These are phyloP conservation scores for Polyploca ridens DNA, from an alignment of 2,888 invertebrate genomes.

Conservation along the genomic window DNA sequence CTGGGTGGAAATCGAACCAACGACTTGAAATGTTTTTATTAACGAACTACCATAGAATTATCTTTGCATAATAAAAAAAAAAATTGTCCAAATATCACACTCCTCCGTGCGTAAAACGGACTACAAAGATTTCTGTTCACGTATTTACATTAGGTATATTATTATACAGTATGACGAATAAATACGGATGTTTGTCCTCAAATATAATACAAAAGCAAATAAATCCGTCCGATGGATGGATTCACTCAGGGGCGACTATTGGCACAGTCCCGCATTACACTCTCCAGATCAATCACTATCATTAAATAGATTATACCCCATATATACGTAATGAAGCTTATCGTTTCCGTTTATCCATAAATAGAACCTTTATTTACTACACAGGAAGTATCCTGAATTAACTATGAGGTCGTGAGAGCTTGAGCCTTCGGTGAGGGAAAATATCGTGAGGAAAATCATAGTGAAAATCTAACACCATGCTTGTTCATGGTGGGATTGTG, in stretches of 20 bases:
- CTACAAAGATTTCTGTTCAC: no score
- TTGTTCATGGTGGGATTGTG: no score
- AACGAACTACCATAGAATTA: no score
- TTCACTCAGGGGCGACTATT: neutral
- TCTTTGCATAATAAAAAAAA: no score
- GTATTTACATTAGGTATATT: no score
- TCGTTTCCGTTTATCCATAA: slow-evolving; percentile 4
- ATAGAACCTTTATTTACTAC: neutral
- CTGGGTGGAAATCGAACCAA: no score
- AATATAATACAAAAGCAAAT: neutral
- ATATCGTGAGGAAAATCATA: neutral
- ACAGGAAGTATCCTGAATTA: no score
- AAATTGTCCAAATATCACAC: no score
- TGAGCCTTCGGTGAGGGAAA: neutral
- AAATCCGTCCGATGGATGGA: neutral
- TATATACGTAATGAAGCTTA: neutral
- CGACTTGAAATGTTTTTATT: no score
- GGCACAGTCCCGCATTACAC: neutral
- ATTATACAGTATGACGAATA: no score
- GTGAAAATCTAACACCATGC: no score
- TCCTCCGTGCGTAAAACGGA: no score
- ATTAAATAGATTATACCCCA: neutral
- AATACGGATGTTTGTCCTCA: neutral
- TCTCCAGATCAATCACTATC: neutral
- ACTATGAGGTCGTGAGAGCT: neutral